A percentile compares a stretch with the other conserved stretches of the same genome.
Evolutionary conservation across 1,140 invertebrate genomes (phyloP).

Genomic region (Telenomus remus): DNA sequence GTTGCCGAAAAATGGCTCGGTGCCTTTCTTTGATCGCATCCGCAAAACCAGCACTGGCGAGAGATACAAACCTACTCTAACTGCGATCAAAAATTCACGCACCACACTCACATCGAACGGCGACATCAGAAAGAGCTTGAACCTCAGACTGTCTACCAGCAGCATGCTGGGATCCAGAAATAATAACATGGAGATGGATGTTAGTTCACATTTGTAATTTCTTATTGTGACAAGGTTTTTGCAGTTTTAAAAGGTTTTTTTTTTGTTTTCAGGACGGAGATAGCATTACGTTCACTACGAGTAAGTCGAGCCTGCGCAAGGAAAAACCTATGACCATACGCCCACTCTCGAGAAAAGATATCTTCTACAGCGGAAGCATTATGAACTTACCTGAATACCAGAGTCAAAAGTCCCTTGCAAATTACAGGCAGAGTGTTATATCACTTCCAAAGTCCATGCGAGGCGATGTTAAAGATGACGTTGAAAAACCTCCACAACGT

Average conservation of each 20-base stretch:
- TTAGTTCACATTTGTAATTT: slow-evolving; percentile 64
- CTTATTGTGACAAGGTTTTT: neutral
- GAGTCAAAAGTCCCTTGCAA: slow-evolving; percentile 92
- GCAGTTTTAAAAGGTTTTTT: no score
- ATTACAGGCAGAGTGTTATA: slow-evolving; percentile 89
- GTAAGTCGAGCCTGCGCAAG: slow-evolving; percentile 75
- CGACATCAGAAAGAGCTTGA: slow-evolving; percentile 76
- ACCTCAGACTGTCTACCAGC: slow-evolving; percentile 77
- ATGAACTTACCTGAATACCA: slow-evolving; percentile 93
- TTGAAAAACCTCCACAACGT: slow-evolving; percentile 82
- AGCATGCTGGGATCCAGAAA: slow-evolving; percentile 79
- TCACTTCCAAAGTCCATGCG: slow-evolving; percentile 82
- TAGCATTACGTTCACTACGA: slow-evolving; percentile 74
- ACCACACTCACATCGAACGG: slow-evolving; percentile 75
- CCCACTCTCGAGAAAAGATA: slow-evolving; percentile 96
- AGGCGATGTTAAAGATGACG: slow-evolving; percentile 79
- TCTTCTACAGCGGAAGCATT: slow-evolving; percentile 98
- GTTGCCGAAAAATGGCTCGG: slow-evolving; percentile 90
- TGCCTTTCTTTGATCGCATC: slow-evolving; percentile 89
- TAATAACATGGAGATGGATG: slow-evolving; percentile 79
- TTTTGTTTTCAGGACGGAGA: slow-evolving; percentile 67
- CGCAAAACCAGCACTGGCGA: slow-evolving; percentile 87
- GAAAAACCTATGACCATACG: slow-evolving; percentile 86
- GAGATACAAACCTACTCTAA: slow-evolving; percentile 85
- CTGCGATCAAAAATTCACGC: slow-evolving; percentile 80